Evolutionary conservation across 2,113 vertebrate species (phyloP).

Genomic region (Semicossyphus pulcher): DNA sequence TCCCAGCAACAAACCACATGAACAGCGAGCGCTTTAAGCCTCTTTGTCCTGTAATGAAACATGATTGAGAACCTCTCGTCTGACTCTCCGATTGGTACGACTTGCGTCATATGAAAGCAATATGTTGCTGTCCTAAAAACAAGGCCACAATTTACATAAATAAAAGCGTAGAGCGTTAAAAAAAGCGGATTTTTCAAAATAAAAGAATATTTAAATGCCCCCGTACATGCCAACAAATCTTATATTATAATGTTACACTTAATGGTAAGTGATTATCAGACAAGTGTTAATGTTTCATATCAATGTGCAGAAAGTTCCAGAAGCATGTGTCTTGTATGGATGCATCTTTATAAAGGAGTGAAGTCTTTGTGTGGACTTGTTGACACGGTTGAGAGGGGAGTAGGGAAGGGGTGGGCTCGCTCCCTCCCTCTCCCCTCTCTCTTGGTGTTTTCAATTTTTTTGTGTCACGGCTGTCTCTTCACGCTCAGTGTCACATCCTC

Average conservation of each 20-base stretch:
- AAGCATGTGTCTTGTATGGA: not conserved
- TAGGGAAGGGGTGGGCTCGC: slow-evolving; percentile 20
- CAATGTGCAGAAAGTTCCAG: not conserved
- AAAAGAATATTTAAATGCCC: too few relatives aligned
- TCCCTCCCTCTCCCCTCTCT: not conserved
- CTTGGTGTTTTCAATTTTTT: slow-evolving; percentile 22
- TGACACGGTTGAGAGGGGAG: slow-evolving; percentile 53
- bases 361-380: slow-evolving; percentile 69
- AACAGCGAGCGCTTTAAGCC: not conserved
- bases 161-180: not conserved
- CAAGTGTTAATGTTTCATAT: not conserved
- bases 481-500: slow-evolving; percentile 57
- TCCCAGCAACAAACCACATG: not conserved
- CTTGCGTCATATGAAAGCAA: not conserved
- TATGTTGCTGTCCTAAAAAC: not conserved
- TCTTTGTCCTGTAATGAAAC: not conserved
- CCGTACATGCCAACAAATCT: too few relatives aligned
- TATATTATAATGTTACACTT: too few relatives aligned
- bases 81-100: not conserved
- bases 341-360: not conserved
- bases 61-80: slow-evolving; percentile 5
- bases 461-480: slow-evolving; percentile 41
- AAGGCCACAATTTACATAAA: not conserved
- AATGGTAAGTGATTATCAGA: too few relatives aligned
- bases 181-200: too few relatives aligned